These are phyloP conservation scores for Chionis minor DNA, from an alignment of 2,113 vertebrate genomes.

Conservation along the genomic window DNA sequence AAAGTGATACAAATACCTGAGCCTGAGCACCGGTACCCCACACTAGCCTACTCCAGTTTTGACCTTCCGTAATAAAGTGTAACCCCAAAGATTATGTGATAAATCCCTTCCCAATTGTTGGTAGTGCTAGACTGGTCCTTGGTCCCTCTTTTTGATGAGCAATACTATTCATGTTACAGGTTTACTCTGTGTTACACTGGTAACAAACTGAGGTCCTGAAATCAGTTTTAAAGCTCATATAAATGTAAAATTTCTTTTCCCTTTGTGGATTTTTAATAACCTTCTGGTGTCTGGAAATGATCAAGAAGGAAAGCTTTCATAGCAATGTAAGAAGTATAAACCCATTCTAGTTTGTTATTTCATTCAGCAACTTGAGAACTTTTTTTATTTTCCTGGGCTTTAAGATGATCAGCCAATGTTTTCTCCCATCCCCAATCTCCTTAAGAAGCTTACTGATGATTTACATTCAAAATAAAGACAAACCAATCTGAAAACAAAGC, in stretches of 20 bases:
- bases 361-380: slow-evolving; percentile 41
- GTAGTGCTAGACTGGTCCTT: neutral
- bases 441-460: slow-evolving; percentile 42
- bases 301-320: slow-evolving; percentile 60
- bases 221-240: slow-evolving; percentile 14
- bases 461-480: slow-evolving; percentile 53
- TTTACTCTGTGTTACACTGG: neutral
- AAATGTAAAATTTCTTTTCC: slow-evolving; percentile 43
- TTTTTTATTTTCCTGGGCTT: slow-evolving; percentile 43
- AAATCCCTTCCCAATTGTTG: neutral
- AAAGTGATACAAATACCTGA: slow-evolving; percentile 28
- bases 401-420: slow-evolving; percentile 42
- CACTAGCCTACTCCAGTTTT: neutral
- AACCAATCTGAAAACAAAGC: slow-evolving; percentile 32
- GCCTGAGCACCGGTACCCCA: neutral
- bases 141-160: neutral
- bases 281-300: slow-evolving; percentile 59
- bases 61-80: neutral
- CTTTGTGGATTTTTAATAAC: slow-evolving; percentile 52
- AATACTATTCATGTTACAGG: neutral
- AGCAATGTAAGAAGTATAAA: slow-evolving; percentile 50
- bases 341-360: slow-evolving; percentile 58
- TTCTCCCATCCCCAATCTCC: neutral
- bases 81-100: neutral
- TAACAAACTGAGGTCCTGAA: neutral